Percentiles rank a stretch among this genome's conserved stretches.
These are phyloP conservation scores for Sinella curviseta DNA, from an alignment of 1,140 invertebrate species.

Conservation along the genomic window DNA sequence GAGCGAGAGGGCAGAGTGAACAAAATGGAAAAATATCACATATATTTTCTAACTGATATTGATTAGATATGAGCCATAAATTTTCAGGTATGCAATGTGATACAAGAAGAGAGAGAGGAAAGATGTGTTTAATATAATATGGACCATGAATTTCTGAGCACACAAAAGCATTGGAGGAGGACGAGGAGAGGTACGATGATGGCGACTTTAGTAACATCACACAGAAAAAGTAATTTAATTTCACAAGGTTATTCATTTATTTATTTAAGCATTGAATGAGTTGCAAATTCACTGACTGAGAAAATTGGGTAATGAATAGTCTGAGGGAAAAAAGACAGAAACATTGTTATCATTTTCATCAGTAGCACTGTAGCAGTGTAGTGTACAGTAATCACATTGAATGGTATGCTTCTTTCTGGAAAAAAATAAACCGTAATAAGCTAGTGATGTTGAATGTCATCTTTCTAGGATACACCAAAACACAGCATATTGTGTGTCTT, in stretches of 20 bases:
- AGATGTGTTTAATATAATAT: not conserved
- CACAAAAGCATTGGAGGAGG: not conserved
- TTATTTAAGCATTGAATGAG: not conserved
- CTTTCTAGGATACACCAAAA: no score
- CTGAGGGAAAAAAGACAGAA: conserved; percentile 3
- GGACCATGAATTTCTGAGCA: not conserved
- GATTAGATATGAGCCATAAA: conserved; percentile 27
- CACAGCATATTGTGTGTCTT: no score
- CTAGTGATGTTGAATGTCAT: not conserved
- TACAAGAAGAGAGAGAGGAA: not conserved
- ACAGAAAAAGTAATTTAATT: not conserved
- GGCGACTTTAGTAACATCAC: no score
- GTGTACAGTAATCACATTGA: no score
- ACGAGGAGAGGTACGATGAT: no score
- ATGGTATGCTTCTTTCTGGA: no score
- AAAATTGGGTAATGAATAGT: conserved; percentile 16
- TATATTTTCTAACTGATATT: conserved; percentile 25
- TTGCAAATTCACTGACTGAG: not conserved
- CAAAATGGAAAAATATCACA: no score
- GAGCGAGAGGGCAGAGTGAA: no score
- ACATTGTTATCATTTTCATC: not conserved
- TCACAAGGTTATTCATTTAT: not conserved
- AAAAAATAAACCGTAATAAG: no score
- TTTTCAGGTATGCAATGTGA: conserved; percentile 3
- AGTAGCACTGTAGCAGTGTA: no score